Base-by-base conservation (phyloP, 1,140 invertebrate species). In the Aplysia californica region DNA sequence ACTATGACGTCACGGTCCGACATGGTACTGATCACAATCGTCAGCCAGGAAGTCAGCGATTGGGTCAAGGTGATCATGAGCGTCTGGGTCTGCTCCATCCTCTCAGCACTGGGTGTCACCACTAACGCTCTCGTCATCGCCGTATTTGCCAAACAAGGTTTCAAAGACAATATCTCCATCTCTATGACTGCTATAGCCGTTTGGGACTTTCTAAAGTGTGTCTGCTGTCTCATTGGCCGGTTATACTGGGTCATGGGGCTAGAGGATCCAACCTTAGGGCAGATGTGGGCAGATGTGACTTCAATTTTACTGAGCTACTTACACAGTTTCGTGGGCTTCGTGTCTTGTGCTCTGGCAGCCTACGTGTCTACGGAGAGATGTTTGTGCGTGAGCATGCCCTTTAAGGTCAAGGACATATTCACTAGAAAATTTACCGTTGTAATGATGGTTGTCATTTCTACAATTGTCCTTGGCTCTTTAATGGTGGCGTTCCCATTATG, bases 121-220 rank as follows among this genome's bases (percentile, higher is more conserved):
- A 61, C 55, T 20, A 73, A 73, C 38, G 29, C 44, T 29, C 2
- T 73, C 0, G 29, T 68, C n/a, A 68, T 68, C 10, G n/a, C n/a
- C 21, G 38, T 68, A 3, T 68, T 68, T 26, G 66, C 38, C 23
- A 39, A 29, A 59, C n/a, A n/a, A n/a, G n/a, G n/a, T n/a, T n/a
- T n/a, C n/a, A n/a, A n/a, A n/a, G n/a, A n/a, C n/a, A n/a, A 21
- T 33, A 36, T 59, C 38, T 29, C 36, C 36, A 20, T 58, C 21
- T 58, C 56, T 29, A 73, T 73, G 58, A 59, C 56, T 4, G 44
- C 21, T 6, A 73, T 72, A 6, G 50, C 33, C 18, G 33, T 73
- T 23, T 73, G 55, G 56, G 55, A 73, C 50, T 20, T 73, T 33
- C 39, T 68, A 0, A 68, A 68, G 26, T 68, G 66, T 44, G 0